Conservation (phyloP, 2,888 invertebrate genomes). For the Coelinius sp. region DNA sequence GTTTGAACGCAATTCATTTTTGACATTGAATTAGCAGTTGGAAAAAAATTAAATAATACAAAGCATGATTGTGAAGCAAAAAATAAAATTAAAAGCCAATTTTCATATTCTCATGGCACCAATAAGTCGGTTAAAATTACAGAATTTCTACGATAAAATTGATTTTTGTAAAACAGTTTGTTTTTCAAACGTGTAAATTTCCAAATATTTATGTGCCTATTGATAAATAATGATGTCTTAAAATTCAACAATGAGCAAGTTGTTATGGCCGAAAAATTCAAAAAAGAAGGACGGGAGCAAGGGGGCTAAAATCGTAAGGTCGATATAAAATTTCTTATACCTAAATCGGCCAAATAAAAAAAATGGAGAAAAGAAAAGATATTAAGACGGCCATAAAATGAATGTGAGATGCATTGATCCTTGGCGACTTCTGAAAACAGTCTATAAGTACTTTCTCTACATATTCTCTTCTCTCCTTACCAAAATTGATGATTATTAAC, state of each 20-base stretch:
- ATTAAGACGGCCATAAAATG: constrained; percentile 44
- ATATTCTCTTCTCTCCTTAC: constrained; percentile 46
- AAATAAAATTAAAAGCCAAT: background rate
- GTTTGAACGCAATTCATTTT: constrained; percentile 36
- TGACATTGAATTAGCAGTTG: background rate
- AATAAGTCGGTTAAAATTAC: background rate
- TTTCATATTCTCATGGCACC: background rate
- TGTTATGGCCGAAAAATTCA: constrained; percentile 41
- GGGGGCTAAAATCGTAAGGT: constrained; percentile 40
- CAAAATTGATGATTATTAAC: constrained; percentile 64
- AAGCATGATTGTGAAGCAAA: constrained; percentile 2
- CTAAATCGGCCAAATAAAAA: constrained; percentile 47
- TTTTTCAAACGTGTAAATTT: background rate
- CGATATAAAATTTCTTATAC: constrained; percentile 20
- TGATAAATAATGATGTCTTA: constrained; percentile 22
- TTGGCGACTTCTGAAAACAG: constrained; percentile 67
- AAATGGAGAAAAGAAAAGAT: constrained; percentile 42
- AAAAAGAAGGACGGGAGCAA: constrained; percentile 35
- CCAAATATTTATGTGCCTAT: constrained; percentile 8
- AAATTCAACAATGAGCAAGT: constrained; percentile 21
- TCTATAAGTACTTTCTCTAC: constrained; percentile 67
- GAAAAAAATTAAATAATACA: background rate
- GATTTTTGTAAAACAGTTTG: constrained; percentile 9
- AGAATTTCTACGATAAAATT: constrained; percentile 14
- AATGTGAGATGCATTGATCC: constrained; percentile 57